phyloP scores from a whole-genome alignment of 2,797 vertebrate species.

The Enteromius thamalakanensis region DNA sequence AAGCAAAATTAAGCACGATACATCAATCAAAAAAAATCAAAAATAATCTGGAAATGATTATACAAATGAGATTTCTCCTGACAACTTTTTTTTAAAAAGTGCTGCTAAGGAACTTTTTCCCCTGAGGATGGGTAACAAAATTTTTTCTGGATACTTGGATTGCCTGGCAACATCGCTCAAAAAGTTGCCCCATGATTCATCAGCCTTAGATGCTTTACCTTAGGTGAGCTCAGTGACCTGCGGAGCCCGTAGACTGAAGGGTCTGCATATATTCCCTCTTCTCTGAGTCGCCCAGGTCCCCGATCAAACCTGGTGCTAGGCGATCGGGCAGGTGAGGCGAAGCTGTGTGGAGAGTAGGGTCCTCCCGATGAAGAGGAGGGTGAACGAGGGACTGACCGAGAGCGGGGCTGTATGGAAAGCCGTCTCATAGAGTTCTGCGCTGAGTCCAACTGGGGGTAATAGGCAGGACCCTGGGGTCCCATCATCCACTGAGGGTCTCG shows the following conservation, averaged over 20 bases:
- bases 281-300: slow-evolving; percentile 74
- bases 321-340: slow-evolving; percentile 85
- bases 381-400: slow-evolving; percentile 90
- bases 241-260: slow-evolving; percentile 84
- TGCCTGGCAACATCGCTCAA: too few species aligned
- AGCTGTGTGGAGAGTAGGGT: slow-evolving; percentile 82
- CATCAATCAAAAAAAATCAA: background rate
- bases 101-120: background rate
- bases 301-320: slow-evolving; percentile 85
- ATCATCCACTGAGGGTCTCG: slow-evolving; percentile 61
- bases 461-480: slow-evolving; percentile 69
- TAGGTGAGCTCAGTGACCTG: slow-evolving; percentile 91
- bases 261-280: slow-evolving; percentile 85
- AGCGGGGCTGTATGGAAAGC: slow-evolving; percentile 89
- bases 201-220: slow-evolving; percentile 74
- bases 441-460: slow-evolving; percentile 81
- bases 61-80: background rate
- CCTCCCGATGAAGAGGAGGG: slow-evolving; percentile 88
- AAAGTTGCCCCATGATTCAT: too few species aligned
- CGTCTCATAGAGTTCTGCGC: slow-evolving; percentile 82
- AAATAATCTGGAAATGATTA: background rate
- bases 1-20: background rate
- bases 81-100: background rate
- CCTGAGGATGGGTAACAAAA: background rate
- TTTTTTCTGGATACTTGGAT: too few species aligned